Percentiles rank a stretch among this genome's conserved stretches.
Conservation (phyloP, 2,888 invertebrate species). For the Antheraea yamamai region DNA sequence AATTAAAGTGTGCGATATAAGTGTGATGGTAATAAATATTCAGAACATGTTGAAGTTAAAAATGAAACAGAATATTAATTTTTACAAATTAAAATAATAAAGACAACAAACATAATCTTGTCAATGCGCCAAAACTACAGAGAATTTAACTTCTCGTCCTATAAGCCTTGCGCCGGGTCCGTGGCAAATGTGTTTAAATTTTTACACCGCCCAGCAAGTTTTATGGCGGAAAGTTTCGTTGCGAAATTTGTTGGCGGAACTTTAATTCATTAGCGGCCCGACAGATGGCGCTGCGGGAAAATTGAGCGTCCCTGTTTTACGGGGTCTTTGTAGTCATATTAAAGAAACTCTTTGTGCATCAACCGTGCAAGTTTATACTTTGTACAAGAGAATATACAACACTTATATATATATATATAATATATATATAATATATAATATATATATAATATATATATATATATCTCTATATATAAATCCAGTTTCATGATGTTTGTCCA, state of each 20-base stretch:
- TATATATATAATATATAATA: no score
- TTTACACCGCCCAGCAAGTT: slow-evolving; percentile 26
- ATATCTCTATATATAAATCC: no score
- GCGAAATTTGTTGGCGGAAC: slow-evolving; percentile 25
- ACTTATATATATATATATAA: no score
- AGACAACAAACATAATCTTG: slow-evolving; percentile 8
- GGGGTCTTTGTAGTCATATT: slow-evolving; percentile 1
- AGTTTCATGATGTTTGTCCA: no score
- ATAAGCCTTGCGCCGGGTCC: slow-evolving; percentile 26
- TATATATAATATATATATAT: no score
- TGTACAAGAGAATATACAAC: neutral
- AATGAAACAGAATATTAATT: no score
- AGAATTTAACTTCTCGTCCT: slow-evolving; percentile 1
- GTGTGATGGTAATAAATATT: no score
- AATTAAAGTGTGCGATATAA: no score
- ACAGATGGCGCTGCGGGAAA: slow-evolving; percentile 29
- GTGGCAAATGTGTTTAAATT: slow-evolving; percentile 31
- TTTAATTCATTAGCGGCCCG: slow-evolving; percentile 37
- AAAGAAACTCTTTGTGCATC: neutral
- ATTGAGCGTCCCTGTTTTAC: slow-evolving; percentile 6
- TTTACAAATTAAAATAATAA: neutral
- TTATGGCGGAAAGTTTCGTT: slow-evolving; percentile 29
- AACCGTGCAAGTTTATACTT: neutral
- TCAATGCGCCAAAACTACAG: neutral
- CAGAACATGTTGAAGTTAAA: no score